Conservation (phyloP, 1,140 invertebrate species). For the Ridgeia piscesae region DNA sequence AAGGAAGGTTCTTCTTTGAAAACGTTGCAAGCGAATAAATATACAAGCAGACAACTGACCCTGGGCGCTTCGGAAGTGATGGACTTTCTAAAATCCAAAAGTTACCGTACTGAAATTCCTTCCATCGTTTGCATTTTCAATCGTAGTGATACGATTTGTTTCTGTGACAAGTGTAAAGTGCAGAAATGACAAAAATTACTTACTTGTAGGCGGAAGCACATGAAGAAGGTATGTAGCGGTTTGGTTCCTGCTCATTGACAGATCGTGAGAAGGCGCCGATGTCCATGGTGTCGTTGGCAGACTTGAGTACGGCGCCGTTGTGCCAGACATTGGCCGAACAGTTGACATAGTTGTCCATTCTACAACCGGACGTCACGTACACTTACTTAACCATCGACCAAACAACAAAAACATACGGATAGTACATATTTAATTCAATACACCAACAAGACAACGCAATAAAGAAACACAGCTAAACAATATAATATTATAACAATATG, state of each 20-base stretch:
- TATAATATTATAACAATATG: not conserved
- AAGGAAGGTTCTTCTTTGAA: no score
- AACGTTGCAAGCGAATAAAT: no score
- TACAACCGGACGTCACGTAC: not conserved
- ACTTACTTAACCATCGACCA: not conserved
- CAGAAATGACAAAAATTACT: not conserved
- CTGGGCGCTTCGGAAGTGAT: no score
- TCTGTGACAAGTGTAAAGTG: not conserved
- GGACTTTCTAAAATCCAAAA: no score
- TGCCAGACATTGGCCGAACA: conserved; percentile 12
- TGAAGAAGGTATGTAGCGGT: not conserved
- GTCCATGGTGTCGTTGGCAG: not conserved
- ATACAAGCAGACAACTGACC: no score
- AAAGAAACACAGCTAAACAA: not conserved
- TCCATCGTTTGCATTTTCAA: no score
- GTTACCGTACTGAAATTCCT: no score
- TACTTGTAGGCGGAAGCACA: conserved; percentile 12
- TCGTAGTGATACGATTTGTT: not conserved
- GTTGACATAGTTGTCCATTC: not conserved
- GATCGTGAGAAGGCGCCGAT: not conserved
- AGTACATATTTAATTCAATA: not conserved
- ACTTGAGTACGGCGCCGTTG: not conserved
- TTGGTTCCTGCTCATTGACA: not conserved
- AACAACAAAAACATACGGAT: not conserved
- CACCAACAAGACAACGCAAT: not conserved